phyloP scores from a whole-genome alignment of 2,797 vertebrate species.

The Alosa sapidissima region DNA sequence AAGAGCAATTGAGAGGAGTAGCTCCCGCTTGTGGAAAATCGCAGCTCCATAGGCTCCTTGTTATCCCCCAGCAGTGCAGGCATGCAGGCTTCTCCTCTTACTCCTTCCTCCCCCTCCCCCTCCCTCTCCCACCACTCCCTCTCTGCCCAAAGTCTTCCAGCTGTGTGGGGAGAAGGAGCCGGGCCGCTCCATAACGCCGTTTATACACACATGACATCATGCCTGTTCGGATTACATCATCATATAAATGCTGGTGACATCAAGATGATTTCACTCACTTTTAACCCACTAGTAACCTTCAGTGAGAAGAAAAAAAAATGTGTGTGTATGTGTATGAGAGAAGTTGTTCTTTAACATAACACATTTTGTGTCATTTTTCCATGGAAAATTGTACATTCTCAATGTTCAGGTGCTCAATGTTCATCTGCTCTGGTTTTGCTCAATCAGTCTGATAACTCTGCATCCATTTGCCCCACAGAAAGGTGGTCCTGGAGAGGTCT shows the following conservation, averaged over 20 bases:
- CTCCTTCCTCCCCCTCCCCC: neutral
- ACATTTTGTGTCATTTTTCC: neutral
- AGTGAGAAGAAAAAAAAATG: neutral
- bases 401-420: neutral
- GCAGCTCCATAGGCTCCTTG: conserved; percentile 14
- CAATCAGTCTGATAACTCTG: neutral
- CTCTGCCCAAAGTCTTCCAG: conserved; percentile 20
- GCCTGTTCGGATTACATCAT: conserved; percentile 48
- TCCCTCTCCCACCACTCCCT: neutral
- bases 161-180: conserved; percentile 24
- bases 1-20: neutral
- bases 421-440: conserved; percentile 33
- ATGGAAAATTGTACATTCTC: neutral
- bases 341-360: neutral
- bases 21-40: conserved; percentile 16
- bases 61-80: conserved; percentile 22
- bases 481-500: conserved; percentile 73
- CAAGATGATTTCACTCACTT: conserved; percentile 45
- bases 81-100: neutral
- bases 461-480: conserved; percentile 62
- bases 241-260: conserved; percentile 48
- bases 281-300: conserved; percentile 31
- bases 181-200: conserved; percentile 38
- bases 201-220: conserved; percentile 55
- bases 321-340: neutral